phyloP scores from a whole-genome alignment of 2,888 invertebrate species.

The Pomacea canaliculata region DNA sequence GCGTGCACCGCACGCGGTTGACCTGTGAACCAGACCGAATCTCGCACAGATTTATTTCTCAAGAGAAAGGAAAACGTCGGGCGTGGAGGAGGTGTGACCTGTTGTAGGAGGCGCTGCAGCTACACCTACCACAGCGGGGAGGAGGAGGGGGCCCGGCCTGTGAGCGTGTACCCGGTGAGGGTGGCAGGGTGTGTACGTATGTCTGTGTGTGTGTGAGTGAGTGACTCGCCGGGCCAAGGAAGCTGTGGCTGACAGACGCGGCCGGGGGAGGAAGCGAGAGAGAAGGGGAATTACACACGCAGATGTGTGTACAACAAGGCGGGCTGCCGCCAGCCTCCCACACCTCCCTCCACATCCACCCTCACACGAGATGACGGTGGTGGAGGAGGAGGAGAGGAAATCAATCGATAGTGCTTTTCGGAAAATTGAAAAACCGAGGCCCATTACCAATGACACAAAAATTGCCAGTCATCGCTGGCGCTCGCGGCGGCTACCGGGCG shows the following conservation, averaged over 20 bases:
- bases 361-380: neutral
- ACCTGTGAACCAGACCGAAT: conserved; percentile 34
- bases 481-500: conserved; percentile 8
- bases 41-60: conserved; percentile 31
- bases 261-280: conserved; percentile 5
- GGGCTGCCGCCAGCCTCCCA: conserved; percentile 7
- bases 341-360: neutral
- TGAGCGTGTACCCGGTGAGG: conserved; percentile 1
- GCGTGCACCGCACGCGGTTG: conserved; percentile 36
- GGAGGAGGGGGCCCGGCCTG: neutral
- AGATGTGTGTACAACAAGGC: conserved; percentile 24
- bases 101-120: conserved; percentile 6
- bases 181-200: neutral
- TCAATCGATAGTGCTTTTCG: conserved; percentile 13
- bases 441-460: conserved; percentile 26
- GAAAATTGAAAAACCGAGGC: conserved; percentile 26
- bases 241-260: conserved; percentile 1
- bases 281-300: conserved; percentile 18
- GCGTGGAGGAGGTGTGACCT: conserved; percentile 26
- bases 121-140: conserved; percentile 11
- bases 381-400: neutral
- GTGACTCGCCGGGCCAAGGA: conserved; percentile 2
- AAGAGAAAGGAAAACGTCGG: conserved; percentile 17
- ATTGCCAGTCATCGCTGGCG: conserved; percentile 22
- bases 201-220: conserved; percentile 4